Percentiles rank a stretch among this genome's conserved stretches.
These are phyloP conservation scores for Eristalis arbustorum DNA, from an alignment of 2,888 invertebrate genomes.

Conservation along the genomic window DNA sequence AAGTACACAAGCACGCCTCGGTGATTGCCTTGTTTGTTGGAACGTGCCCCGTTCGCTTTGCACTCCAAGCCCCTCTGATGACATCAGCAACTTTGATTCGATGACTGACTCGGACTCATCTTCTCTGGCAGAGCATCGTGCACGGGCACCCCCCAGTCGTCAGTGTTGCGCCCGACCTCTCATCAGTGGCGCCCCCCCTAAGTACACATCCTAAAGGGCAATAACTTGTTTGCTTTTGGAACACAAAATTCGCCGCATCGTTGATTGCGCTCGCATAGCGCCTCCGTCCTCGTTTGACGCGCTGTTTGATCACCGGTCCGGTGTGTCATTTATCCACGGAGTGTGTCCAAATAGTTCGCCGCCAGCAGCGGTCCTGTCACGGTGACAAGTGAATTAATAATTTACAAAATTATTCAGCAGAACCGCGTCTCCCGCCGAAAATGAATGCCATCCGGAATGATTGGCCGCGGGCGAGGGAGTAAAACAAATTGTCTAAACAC, in stretches of 20 bases:
- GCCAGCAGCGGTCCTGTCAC: conserved; percentile 2
- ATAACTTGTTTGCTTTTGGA: background rate
- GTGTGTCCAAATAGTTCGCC: background rate
- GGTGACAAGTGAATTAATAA: conserved; percentile 20
- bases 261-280: background rate
- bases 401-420: conserved; percentile 22
- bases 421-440: background rate
- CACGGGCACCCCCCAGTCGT: background rate
- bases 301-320: background rate
- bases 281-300: background rate
- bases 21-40: background rate
- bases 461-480: background rate
- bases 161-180: background rate
- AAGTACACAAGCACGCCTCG: background rate
- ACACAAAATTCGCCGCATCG: background rate
- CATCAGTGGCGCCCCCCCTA: background rate
- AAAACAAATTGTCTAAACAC: background rate
- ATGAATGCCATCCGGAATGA: conserved; percentile 7
- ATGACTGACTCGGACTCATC: background rate
- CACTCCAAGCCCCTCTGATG: background rate
- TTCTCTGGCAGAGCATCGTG: background rate
- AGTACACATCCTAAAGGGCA: background rate
- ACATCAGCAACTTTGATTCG: background rate
- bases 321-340: background rate
- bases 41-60: background rate